Conservation (phyloP, 2,888 invertebrate species). For the Ischnus inquisitorius region DNA sequence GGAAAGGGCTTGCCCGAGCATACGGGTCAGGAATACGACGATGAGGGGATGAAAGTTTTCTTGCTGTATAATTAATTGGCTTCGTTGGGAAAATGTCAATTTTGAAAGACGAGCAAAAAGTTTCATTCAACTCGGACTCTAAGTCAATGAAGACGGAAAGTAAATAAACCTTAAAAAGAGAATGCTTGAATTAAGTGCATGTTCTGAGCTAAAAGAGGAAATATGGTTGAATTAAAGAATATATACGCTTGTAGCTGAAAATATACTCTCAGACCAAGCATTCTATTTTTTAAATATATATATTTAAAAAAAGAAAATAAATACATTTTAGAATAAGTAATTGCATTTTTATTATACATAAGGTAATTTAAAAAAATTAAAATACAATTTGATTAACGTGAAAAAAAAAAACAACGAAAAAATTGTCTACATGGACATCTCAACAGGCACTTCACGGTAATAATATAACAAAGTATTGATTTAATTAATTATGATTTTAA, state of each 20-base stretch:
- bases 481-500: not conserved
- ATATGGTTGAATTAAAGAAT: too few relatives aligned
- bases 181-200: too few relatives aligned
- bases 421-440: not conserved
- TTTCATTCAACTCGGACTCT: slow-evolving; percentile 40
- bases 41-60: slow-evolving; percentile 56
- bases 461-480: not conserved
- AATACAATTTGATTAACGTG: not conserved
- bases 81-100: slow-evolving; percentile 56
- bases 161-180: too few relatives aligned
- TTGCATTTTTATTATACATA: too few relatives aligned
- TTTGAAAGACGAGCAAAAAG: slow-evolving; percentile 35
- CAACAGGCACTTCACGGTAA: not conserved
- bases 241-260: too few relatives aligned
- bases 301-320: not conserved
- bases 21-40: slow-evolving; percentile 48
- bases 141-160: not conserved
- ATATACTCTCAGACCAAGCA: too few relatives aligned
- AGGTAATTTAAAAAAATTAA: not conserved
- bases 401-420: not conserved
- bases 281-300: too few relatives aligned
- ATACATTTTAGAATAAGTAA: not conserved
- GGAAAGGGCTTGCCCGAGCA: slow-evolving; percentile 68
- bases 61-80: slow-evolving; percentile 62
- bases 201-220: too few relatives aligned